These are phyloP conservation scores for Drosophila conformis DNA, from an alignment of 2,888 invertebrate genomes.

Conservation along the genomic window DNA sequence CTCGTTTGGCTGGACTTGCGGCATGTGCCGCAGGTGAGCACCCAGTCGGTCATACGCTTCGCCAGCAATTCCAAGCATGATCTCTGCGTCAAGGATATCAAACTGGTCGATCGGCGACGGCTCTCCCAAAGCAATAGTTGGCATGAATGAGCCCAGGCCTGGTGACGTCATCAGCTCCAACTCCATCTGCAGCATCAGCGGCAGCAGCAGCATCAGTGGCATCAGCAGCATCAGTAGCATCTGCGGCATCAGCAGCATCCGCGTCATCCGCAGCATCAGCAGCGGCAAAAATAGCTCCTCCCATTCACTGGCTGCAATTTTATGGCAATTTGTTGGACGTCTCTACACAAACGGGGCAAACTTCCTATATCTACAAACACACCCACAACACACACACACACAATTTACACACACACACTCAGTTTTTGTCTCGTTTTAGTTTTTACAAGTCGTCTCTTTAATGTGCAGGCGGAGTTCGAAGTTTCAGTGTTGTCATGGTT, in stretches of 20 bases:
- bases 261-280: neutral
- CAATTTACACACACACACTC: constrained; percentile 6
- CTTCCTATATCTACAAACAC: neutral
- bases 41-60: constrained; percentile 93
- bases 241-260: neutral
- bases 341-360: neutral
- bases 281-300: neutral
- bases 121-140: constrained; percentile 46
- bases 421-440: constrained; percentile 32
- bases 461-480: neutral
- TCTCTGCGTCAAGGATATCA: constrained; percentile 92
- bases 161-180: constrained; percentile 13
- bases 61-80: constrained; percentile 92
- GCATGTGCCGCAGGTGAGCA: constrained; percentile 92
- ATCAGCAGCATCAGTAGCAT: neutral
- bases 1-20: constrained; percentile 91
- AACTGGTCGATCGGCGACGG: constrained; percentile 87
- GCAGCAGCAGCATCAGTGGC: neutral
- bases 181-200: neutral
- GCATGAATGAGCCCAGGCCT: constrained; percentile 59
- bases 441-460: constrained; percentile 18
- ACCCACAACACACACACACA: neutral
- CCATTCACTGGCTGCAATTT: neutral
- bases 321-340: constrained; percentile 1
- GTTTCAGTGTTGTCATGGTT: neutral